These are phyloP conservation scores for Mus pahari DNA, from an alignment of 2,113 vertebrate genomes.

Conservation along the genomic window DNA sequence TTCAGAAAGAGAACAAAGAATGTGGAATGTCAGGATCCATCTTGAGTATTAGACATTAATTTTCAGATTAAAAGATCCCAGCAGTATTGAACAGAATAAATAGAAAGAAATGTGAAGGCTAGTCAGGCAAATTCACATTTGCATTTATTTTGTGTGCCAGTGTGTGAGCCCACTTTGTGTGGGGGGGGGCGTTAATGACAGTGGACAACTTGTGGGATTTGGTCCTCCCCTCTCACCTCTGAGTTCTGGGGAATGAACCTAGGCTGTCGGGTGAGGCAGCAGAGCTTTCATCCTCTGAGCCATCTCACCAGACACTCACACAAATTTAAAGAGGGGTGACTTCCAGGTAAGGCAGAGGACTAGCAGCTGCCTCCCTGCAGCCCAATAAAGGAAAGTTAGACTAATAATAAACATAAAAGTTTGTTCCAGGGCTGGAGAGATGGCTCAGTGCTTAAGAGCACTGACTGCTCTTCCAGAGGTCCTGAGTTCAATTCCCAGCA, in stretches of 20 bases:
- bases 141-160: background rate
- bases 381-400: no score
- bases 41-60: background rate
- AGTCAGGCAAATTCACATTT: background rate
- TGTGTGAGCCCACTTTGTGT: background rate
- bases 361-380: background rate
- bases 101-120: background rate
- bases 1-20: background rate
- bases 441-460: no score
- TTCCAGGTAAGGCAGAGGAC: background rate
- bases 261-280: background rate
- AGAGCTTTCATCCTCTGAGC: background rate
- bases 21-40: background rate
- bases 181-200: background rate
- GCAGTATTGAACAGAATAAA: background rate
- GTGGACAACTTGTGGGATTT: background rate
- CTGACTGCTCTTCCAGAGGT: no score
- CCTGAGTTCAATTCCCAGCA: no score
- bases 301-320: background rate
- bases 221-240: background rate
- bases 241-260: background rate
- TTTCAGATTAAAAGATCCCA: constrained; percentile 25
- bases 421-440: background rate
- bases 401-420: background rate
- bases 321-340: background rate